Evolutionary conservation across 2,113 vertebrate species (phyloP), one percentile per base, ranked within the genome.

Genomic region (Platysteira castanea): DNA sequence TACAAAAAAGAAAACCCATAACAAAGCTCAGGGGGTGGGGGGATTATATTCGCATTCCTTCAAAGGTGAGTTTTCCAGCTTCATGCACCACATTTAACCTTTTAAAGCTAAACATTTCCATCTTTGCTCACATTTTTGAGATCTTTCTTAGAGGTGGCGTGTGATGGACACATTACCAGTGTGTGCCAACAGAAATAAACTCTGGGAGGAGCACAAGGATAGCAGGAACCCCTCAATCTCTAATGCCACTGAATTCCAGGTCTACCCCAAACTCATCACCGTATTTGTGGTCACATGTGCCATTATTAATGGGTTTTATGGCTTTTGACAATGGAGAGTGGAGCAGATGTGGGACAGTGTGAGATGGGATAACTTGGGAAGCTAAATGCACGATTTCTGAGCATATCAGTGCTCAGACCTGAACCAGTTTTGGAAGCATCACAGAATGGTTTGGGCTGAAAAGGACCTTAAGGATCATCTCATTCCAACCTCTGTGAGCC

Each of bases 61-160:
- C 42, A 31, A 65, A 74, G 7, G 6, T 14, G 74, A 65, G 20
- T 50, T 63, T 77, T 60, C 24, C 76, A 73, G 56, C 47, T 53
- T 87, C 35, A 5, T 4, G 16, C 41, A 35, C 59, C 19, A 56
- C 56, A 19, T 80, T 76, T 50, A 50, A 64, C 54, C 39, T 84
- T 86, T 75, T 26, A 59, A 89, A 80, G 76, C 15, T 46, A 49
- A 71, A 77, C 3, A 13, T 33, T 80, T 54, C 54, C 44, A n/a
- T 42, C 73, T 73, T 41, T 15, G 10, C 44, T 33, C 4, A 3
- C 10, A 15, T n/a, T 76, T 68, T 15, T 56, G 30, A 16, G 23
- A 5, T 22, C 15, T 49, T 26, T 26, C 35, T 67, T 37, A 52
- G 54, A 49, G 7, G 11, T 22, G 6, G 16, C 0, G 0, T 39